Evolutionary conservation across 2,113 vertebrate species (phyloP).

Genomic region (Hypanus sabinus): DNA sequence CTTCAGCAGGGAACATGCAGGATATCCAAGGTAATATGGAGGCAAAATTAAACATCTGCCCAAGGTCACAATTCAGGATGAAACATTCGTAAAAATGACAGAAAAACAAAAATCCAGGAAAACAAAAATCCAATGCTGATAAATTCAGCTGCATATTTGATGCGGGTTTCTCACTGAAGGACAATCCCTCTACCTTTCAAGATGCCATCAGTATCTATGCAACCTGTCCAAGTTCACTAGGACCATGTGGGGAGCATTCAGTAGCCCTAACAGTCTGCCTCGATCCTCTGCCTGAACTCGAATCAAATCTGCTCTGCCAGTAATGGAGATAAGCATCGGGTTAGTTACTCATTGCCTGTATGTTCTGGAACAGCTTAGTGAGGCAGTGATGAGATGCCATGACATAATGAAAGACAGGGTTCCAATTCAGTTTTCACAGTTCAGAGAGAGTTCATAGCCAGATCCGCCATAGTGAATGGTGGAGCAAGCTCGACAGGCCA

Average conservation of each 20-base stretch:
- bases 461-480: too few relatives aligned
- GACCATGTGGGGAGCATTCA: constrained; percentile 42
- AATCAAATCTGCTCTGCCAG: constrained; percentile 44
- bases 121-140: not conserved
- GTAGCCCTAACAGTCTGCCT: constrained; percentile 54
- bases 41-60: constrained; percentile 29
- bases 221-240: constrained; percentile 44
- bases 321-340: constrained; percentile 43
- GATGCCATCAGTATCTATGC: constrained; percentile 49
- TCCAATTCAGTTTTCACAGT: not conserved
- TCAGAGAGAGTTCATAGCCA: constrained; percentile 39
- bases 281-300: constrained; percentile 46
- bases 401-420: constrained; percentile 41
- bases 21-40: not conserved
- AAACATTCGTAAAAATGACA: not conserved
- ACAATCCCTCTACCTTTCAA: constrained; percentile 42
- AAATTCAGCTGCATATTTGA: constrained; percentile 51
- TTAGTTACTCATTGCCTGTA: constrained; percentile 39
- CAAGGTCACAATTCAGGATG: not conserved
- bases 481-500: too few relatives aligned
- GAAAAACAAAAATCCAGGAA: too few relatives aligned
- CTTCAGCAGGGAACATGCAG: too few relatives aligned
- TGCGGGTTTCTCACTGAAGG: constrained; percentile 46
- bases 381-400: constrained; percentile 43
- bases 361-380: constrained; percentile 43